These are phyloP conservation scores for Laspeyria flexula DNA, from an alignment of 2,888 invertebrate species.

Conservation along the genomic window DNA sequence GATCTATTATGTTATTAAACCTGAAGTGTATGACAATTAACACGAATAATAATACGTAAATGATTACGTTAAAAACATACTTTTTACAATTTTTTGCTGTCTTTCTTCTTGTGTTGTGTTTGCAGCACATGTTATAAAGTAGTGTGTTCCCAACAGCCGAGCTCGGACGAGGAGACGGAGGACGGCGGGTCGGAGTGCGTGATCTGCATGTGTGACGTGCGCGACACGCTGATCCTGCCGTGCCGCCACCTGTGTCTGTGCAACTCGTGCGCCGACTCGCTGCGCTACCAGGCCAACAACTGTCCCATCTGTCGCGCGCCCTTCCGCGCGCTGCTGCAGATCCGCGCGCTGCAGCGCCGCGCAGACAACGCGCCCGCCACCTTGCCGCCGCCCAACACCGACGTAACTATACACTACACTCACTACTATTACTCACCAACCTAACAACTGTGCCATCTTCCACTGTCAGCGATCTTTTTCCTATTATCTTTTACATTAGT, in stretches of 20 bases:
- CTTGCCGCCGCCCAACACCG: constrained; percentile 69
- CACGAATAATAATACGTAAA: too few species aligned
- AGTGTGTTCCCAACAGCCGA: constrained; percentile 59
- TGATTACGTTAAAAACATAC: too few species aligned
- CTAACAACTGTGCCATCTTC: too few species aligned
- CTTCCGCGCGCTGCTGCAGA: constrained; percentile 97
- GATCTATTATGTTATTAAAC: neutral
- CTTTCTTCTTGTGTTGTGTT: too few species aligned
- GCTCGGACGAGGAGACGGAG: constrained; percentile 93
- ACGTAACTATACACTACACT: constrained; percentile 78
- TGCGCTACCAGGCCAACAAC: constrained; percentile 98
- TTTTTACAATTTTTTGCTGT: too few species aligned
- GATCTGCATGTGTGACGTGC: constrained; percentile 99
- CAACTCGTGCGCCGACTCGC: constrained; percentile 98
- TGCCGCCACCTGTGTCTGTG: constrained; percentile 99
- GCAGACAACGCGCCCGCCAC: constrained; percentile 68
- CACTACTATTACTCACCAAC: neutral
- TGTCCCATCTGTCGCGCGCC: constrained; percentile 99
- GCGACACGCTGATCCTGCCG: constrained; percentile 98
- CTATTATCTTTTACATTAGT: too few species aligned
- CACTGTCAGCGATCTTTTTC: too few species aligned
- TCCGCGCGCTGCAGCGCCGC: constrained; percentile 93
- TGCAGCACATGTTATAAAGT: too few species aligned
- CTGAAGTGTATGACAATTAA: neutral
- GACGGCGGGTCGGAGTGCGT: constrained; percentile 99